These are phyloP conservation scores for Eurypyga helias DNA, from an alignment of 2,113 vertebrate species.

Conservation along the genomic window DNA sequence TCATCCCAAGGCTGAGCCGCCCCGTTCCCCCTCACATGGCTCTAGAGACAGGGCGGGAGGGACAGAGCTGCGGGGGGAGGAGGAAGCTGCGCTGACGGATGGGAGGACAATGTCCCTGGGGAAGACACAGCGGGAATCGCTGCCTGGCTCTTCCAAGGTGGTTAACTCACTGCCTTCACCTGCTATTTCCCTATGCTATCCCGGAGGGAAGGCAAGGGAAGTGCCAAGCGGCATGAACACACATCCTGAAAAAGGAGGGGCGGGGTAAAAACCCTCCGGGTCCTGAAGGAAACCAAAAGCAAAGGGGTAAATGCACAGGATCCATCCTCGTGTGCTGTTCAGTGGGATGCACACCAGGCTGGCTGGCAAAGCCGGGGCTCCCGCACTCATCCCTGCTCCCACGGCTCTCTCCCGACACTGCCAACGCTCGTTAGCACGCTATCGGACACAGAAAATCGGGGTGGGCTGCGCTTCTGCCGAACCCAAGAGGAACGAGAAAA, in stretches of 20 bases:
- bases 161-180: slow-evolving; percentile 42
- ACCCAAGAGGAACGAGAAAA: background rate
- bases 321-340: background rate
- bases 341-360: too few relatives aligned
- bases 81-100: background rate
- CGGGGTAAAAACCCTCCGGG: background rate
- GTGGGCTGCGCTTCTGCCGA: background rate
- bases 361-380: background rate
- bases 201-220: background rate
- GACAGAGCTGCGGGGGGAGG: slow-evolving; percentile 18
- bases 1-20: background rate
- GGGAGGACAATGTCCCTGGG: background rate
- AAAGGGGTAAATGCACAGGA: too few relatives aligned
- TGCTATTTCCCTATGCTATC: background rate
- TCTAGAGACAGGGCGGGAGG: slow-evolving; percentile 22
- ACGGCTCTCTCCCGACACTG: background rate
- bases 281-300: background rate
- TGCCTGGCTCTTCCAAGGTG: slow-evolving; percentile 50
- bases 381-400: background rate
- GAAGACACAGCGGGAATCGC: background rate
- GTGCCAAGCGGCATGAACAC: background rate
- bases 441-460: fast-evolving
- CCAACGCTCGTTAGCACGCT: background rate
- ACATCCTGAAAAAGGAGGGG: background rate
- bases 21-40: background rate